Percentiles rank a stretch among this genome's conserved stretches.
These are phyloP conservation scores for Schizotus pectinicornis DNA, from an alignment of 2,888 invertebrate genomes.

Conservation along the genomic window DNA sequence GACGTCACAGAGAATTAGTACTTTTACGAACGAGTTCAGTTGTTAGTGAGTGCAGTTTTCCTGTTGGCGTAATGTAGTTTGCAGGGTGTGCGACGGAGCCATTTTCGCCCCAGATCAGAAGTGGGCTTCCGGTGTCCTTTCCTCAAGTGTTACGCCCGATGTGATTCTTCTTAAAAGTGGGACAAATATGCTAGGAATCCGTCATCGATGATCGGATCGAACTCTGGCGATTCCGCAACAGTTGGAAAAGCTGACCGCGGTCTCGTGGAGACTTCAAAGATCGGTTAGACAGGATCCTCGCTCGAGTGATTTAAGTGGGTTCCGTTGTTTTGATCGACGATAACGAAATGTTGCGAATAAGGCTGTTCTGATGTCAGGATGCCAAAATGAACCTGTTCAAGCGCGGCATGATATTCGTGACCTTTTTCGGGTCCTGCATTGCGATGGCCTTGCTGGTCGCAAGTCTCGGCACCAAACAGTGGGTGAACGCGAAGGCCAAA, in stretches of 20 bases:
- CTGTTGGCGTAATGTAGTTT: neutral
- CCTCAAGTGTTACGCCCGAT: too few relatives aligned
- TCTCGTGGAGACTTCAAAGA: conserved; percentile 25
- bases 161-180: conserved; percentile 13
- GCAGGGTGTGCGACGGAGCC: neutral
- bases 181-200: conserved; percentile 21
- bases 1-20: neutral
- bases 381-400: conserved; percentile 74
- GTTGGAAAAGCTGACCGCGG: neutral
- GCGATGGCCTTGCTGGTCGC: conserved; percentile 80
- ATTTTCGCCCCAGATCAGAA: too few relatives aligned
- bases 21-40: too few relatives aligned
- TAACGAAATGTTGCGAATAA: neutral
- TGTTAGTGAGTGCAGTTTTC: neutral
- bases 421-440: conserved; percentile 79
- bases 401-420: conserved; percentile 80
- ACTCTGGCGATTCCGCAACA: neutral
- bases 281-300: conserved; percentile 25
- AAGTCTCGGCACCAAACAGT: conserved; percentile 83
- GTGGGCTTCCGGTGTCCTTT: too few relatives aligned
- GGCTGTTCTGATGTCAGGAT: conserved; percentile 26
- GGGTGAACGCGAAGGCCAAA: conserved; percentile 79
- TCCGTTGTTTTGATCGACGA: conserved; percentile 7
- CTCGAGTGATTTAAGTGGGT: conserved; percentile 19
- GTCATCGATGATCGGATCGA: conserved; percentile 4